phyloP scores from a whole-genome alignment of 1,140 invertebrate species.

The Hyposmocoma kahamanoa region DNA sequence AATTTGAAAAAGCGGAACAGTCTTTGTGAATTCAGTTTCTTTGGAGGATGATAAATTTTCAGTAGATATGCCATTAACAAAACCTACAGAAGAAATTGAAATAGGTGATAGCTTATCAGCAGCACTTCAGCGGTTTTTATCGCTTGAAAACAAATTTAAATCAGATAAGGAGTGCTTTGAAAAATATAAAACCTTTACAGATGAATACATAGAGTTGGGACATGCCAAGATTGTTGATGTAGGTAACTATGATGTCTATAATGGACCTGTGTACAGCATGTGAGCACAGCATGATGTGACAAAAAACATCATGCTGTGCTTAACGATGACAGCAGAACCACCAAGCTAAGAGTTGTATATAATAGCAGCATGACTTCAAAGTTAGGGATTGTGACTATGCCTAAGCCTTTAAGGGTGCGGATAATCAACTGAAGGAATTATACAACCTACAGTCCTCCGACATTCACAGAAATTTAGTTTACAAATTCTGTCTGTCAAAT shows the following conservation, averaged over 20 bases:
- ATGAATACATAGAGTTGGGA: neutral
- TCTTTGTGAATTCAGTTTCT: neutral
- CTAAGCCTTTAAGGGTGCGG: neutral
- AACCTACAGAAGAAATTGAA: neutral
- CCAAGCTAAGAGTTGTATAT: too few species aligned
- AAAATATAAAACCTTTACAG: neutral
- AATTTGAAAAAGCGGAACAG: neutral
- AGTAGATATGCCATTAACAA: neutral
- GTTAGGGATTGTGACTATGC: too few species aligned
- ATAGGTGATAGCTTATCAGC: conserved; percentile 1
- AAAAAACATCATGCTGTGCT: neutral
- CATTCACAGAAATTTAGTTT: neutral
- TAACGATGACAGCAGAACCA: neutral
- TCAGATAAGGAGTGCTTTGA: neutral
- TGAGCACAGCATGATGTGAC: neutral
- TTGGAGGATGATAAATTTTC: neutral
- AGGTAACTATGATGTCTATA: neutral
- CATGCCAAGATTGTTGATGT: neutral
- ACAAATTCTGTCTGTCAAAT: neutral
- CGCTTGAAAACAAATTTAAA: conserved; percentile 5
- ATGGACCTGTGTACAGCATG: neutral
- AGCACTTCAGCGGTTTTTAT: neutral
- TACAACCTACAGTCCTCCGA: neutral
- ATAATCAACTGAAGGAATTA: neutral
- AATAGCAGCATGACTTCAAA: too few species aligned